These are phyloP conservation scores for Anguilla rostrata DNA, from an alignment of 2,113 vertebrate genomes.

Conservation along the genomic window DNA sequence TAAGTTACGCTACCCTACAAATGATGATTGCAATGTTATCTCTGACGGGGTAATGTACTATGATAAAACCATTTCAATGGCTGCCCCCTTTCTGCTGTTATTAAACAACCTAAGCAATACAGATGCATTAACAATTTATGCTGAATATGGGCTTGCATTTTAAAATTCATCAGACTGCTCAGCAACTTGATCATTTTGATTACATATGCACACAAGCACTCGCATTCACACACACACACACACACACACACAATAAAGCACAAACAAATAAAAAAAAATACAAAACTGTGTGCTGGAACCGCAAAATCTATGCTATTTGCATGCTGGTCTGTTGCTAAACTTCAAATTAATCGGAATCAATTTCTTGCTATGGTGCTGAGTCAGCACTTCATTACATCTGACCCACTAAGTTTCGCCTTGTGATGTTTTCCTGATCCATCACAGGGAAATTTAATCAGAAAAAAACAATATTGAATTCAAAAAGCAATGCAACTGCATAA, in stretches of 20 bases:
- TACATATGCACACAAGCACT: background rate
- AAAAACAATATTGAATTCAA: background rate
- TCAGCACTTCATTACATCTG: background rate
- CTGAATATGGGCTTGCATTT: too few relatives aligned
- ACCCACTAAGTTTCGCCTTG: background rate
- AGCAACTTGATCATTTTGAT: too few relatives aligned
- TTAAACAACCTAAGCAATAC: background rate
- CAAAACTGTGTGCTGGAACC: background rate
- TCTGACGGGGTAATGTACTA: background rate
- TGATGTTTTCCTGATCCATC: conserved; percentile 4
- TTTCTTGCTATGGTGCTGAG: background rate
- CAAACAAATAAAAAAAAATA: background rate
- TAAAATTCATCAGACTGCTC: too few relatives aligned
- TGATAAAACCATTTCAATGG: background rate
- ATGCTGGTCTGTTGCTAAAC: background rate
- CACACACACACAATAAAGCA: background rate
- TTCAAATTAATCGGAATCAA: background rate
- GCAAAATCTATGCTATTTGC: background rate
- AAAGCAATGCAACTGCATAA: background rate
- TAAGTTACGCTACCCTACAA: background rate
- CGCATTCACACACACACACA: background rate
- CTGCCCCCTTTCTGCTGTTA: background rate
- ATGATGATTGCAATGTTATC: background rate
- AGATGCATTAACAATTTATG: too few relatives aligned
- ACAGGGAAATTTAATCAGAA: conserved; percentile 3